These are phyloP conservation scores for Microtus montanus DNA, from an alignment of 2,113 vertebrate genomes.

Conservation along the genomic window DNA sequence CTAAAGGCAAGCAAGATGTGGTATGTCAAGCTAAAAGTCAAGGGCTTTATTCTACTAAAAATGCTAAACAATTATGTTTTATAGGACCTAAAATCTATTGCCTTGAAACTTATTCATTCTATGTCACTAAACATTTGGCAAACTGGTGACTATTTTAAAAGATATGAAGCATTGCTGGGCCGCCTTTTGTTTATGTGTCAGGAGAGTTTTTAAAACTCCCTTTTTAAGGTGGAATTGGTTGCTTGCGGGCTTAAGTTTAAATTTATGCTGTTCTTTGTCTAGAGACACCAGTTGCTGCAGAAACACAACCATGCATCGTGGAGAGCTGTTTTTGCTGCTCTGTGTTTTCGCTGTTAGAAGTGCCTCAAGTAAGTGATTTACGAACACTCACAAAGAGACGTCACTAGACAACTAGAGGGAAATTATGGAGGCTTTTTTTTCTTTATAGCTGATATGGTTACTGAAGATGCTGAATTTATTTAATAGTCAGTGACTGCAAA, in stretches of 20 bases:
- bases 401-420: not conserved
- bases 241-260: not conserved
- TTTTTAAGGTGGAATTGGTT: not conserved
- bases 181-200: not conserved
- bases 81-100: not conserved
- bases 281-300: not conserved
- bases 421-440: not conserved
- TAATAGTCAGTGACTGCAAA: not conserved
- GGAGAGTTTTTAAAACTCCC: not conserved
- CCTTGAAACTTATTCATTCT: not conserved
- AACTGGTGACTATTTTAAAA: not conserved
- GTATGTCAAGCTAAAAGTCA: not conserved
- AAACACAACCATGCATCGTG: conserved; percentile 23
- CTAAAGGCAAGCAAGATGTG: not conserved
- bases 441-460: not conserved
- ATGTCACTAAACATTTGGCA: not conserved
- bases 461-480: not conserved
- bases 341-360: not conserved
- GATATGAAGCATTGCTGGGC: not conserved
- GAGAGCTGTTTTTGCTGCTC: conserved; percentile 4
- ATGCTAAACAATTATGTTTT: not conserved
- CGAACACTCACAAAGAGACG: not conserved
- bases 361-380: conserved; percentile 52
- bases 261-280: conserved; percentile 26
- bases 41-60: not conserved